phyloP scores from a whole-genome alignment of 2,888 invertebrate species.

The Gibbula magus region DNA sequence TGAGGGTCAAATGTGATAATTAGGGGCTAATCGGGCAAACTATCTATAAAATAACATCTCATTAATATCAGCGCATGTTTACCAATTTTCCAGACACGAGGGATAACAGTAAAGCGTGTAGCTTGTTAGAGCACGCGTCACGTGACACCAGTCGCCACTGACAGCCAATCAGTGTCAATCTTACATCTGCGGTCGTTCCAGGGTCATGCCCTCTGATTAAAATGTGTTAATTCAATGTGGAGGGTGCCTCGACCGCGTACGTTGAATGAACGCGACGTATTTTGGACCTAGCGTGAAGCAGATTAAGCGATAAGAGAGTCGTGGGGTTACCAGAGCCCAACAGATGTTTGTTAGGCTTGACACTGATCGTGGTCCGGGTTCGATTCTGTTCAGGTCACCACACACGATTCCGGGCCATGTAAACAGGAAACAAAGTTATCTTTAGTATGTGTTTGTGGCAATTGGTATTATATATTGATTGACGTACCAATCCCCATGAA shows the following conservation, averaged over 20 bases:
- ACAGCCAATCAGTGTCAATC: conserved; percentile 1
- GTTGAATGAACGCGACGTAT: background rate
- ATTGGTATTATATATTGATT: too few relatives aligned
- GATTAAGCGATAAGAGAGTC: too few relatives aligned
- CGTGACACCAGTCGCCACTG: background rate
- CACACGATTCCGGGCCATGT: too few relatives aligned
- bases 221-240: background rate
- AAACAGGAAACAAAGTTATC: too few relatives aligned
- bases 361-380: too few relatives aligned
- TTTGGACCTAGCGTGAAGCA: background rate
- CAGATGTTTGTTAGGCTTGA: too few relatives aligned
- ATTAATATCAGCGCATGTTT: background rate
- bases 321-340: too few relatives aligned
- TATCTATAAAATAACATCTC: background rate
- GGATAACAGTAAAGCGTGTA: background rate
- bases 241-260: background rate
- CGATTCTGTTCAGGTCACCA: too few relatives aligned
- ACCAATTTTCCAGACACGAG: background rate
- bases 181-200: background rate
- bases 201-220: background rate
- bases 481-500: too few relatives aligned
- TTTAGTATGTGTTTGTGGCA: too few relatives aligned
- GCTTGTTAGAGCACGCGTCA: background rate
- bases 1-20: background rate
- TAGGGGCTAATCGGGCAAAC: background rate